Evolutionary conservation across 2,888 invertebrate genomes (phyloP).

Genomic region (Agapostemon virescens): DNA sequence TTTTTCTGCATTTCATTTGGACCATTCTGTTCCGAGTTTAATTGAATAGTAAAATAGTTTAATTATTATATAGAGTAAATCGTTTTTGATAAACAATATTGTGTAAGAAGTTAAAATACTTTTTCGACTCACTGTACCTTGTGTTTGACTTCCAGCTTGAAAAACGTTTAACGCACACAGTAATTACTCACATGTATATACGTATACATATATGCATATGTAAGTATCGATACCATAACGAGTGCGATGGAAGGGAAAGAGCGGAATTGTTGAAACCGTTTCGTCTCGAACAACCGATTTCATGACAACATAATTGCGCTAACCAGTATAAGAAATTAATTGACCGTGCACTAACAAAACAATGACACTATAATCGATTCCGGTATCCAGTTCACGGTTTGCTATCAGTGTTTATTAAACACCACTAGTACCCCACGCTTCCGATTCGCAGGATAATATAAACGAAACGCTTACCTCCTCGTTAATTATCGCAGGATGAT

Average conservation of each 20-base stretch:
- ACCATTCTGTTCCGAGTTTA: too few species aligned
- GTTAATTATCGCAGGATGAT: slow-evolving; percentile 25
- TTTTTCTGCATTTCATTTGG: too few species aligned
- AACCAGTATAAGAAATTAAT: background rate
- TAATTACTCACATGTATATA: background rate
- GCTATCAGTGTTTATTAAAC: background rate
- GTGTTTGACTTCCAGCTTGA: background rate
- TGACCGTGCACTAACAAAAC: too few species aligned
- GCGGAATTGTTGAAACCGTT: background rate
- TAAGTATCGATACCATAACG: background rate
- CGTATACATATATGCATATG: background rate
- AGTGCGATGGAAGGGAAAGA: background rate
- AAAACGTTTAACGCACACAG: background rate
- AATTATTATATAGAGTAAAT: too few species aligned
- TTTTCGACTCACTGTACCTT: background rate
- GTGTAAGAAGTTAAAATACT: background rate
- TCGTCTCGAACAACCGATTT: background rate
- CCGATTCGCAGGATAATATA: background rate
- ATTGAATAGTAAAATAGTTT: too few species aligned
- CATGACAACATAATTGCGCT: background rate
- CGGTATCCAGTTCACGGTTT: background rate
- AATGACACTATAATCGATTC: background rate
- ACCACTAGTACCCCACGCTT: background rate
- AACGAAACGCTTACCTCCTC: slow-evolving; percentile 3
- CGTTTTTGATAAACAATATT: too few species aligned